Evolutionary conservation across 2,797 vertebrate genomes (phyloP), one percentile per base, ranked within the genome.

Genomic region (Enteromius unitaeniatus): DNA sequence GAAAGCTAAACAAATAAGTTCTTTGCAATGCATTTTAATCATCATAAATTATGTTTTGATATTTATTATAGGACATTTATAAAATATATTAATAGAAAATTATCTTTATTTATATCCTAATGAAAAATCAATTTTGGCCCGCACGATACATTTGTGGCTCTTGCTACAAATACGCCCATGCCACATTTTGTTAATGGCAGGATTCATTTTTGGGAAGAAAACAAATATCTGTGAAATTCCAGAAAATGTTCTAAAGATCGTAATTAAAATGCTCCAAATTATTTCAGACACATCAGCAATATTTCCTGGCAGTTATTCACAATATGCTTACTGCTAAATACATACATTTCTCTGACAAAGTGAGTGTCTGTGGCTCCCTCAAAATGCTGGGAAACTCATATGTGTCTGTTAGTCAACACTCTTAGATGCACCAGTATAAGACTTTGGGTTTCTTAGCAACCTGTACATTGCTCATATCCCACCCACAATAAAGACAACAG

Each of bases 341-440:
- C 21, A 82, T 62, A 74, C 62, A 74, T 64, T 64, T 42, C 42
- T 74, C 21, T 81, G 68, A 81, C 79, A 26, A 45, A 72, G n/a
- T 1, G 9, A 55, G 47, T 53, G 34, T 68, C 40, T 53, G 49
- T 80, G 79, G 40, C 26, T 28, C 40, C 15, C 51, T 80, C 28
- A 82, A 49, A 64, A 64, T 74, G 28, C 55, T 64, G 28, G 80
- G 80, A 82, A 81, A 82, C 42, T 49, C 55, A 49, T 40, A 23
- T 15, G 6, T 58, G 26, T 9, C 51, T 64, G 40, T 73, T 81
- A 26, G 69, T 64, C 68, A 81, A 81, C 21, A 19, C 34, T 55
- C 42, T 68, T 34, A 67, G 13, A 51, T 51, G 31, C 31, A 34
- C 51, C 34, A 13, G n/a, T 34, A 3, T 26, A 34, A 81, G 42